These are phyloP conservation scores for Sicus ferrugineus DNA, from an alignment of 2,888 invertebrate genomes.

Conservation along the genomic window DNA sequence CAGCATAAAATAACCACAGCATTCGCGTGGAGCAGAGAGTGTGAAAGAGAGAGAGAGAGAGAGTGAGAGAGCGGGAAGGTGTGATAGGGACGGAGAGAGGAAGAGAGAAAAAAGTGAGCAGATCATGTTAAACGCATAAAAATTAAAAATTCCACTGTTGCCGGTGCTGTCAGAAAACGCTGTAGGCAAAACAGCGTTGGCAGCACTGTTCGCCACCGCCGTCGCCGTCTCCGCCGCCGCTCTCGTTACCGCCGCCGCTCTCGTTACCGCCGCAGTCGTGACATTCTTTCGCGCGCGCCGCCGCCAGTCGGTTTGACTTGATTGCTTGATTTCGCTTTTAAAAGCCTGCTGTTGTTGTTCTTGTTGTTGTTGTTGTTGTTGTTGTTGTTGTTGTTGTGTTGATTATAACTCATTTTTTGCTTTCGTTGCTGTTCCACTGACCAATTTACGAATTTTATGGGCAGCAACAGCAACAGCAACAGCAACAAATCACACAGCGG, in stretches of 20 bases:
- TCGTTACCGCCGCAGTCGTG: not conserved
- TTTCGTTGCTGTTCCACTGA: slow-evolving; percentile 12
- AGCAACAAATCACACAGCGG: not conserved
- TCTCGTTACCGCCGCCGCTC: not conserved
- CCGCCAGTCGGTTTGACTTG: not conserved
- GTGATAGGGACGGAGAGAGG: not conserved
- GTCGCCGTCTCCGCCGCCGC: not conserved
- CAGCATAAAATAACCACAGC: too few species aligned
- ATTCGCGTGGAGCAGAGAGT: too few species aligned
- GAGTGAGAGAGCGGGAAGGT: too few species aligned
- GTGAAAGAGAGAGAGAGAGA: too few species aligned
- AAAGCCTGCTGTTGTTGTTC: not conserved
- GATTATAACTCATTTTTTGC: not conserved
- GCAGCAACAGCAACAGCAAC: slow-evolving; percentile 1
- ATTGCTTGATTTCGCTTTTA: too few species aligned
- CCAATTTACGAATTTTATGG: not conserved
- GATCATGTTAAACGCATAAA: slow-evolving; percentile 8
- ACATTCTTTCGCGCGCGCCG: slow-evolving; percentile 4
- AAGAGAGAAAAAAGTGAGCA: slow-evolving; percentile 2
- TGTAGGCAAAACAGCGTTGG: slow-evolving; percentile 8
- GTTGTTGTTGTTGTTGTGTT: slow-evolving; percentile 30
- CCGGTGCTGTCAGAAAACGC: not conserved
- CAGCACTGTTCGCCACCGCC: not conserved
- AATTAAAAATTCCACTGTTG: slow-evolving; percentile 15
- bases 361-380: slow-evolving; percentile 11